These are phyloP conservation scores for Ianthella basta DNA, from an alignment of 37 sponge, comb jelly and placozoan species.

Conservation along the genomic window DNA sequence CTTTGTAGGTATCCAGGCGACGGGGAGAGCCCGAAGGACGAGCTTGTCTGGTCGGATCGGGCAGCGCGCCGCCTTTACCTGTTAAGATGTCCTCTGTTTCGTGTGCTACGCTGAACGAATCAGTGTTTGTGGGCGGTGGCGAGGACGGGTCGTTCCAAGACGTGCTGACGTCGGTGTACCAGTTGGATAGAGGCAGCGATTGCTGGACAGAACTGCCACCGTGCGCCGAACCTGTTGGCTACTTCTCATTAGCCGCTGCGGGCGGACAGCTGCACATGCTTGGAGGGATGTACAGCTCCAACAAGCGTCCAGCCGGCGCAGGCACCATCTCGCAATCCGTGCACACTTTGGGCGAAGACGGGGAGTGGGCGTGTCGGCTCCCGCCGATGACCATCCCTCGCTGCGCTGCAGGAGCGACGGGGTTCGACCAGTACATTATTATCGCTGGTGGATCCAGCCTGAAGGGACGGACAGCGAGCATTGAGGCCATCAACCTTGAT, in stretches of 20 bases:
- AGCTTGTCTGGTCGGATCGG: too few relatives aligned
- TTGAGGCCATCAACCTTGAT: background rate
- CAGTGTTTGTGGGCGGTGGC: conserved; percentile 18
- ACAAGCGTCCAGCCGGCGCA: conserved; percentile 8
- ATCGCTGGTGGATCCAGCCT: background rate
- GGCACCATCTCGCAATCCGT: background rate
- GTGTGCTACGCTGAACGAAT: background rate
- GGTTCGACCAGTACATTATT: background rate
- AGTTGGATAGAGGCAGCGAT: background rate
- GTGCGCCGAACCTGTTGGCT: conserved; percentile 1
- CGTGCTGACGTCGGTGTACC: conserved; percentile 2
- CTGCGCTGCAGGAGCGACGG: background rate
- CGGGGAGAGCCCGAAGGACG: too few relatives aligned
- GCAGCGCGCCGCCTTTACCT: background rate
- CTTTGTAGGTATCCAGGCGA: too few relatives aligned
- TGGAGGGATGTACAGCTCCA: conserved; percentile 5
- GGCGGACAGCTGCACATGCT: conserved; percentile 11
- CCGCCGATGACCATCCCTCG: background rate
- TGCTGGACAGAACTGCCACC: background rate
- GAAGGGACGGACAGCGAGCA: conserved; percentile 7
- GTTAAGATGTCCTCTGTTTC: conserved; percentile 19
- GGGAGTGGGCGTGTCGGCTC: background rate
- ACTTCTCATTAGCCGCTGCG: background rate
- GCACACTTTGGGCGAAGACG: background rate
- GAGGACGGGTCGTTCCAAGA: background rate